A percentile compares a stretch with the other conserved stretches of the same genome.
phyloP scores from a whole-genome alignment of 1,140 invertebrate species.

The Aradophagus sp. region DNA sequence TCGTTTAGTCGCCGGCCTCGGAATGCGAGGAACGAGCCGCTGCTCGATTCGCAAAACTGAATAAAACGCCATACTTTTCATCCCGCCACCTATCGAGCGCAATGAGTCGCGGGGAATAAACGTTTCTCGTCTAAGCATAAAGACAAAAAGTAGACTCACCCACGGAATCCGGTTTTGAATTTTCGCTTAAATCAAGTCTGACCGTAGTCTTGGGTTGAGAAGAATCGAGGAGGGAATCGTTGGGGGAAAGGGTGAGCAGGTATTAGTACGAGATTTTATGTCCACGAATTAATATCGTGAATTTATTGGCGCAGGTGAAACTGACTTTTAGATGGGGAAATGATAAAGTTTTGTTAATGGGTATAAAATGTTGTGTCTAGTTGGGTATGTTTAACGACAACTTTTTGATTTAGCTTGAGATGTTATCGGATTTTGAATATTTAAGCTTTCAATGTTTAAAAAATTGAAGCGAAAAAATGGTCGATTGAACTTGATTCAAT shows the following conservation, averaged over 20 bases:
- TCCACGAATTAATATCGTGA: neutral
- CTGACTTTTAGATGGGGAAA: neutral
- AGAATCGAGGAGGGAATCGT: too few relatives aligned
- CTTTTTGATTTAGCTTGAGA: too few relatives aligned
- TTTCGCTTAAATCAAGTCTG: neutral
- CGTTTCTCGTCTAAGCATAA: slow-evolving; percentile 2
- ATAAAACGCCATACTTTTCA: slow-evolving; percentile 7
- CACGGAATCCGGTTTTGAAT: slow-evolving; percentile 2
- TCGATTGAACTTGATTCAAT: too few relatives aligned
- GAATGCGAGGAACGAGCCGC: slow-evolving; percentile 15
- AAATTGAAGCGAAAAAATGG: too few relatives aligned
- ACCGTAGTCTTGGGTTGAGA: neutral
- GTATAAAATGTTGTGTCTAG: too few relatives aligned
- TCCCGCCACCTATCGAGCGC: slow-evolving; percentile 2
- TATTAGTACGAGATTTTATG: too few relatives aligned
- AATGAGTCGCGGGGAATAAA: slow-evolving; percentile 1
- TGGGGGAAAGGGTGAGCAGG: too few relatives aligned
- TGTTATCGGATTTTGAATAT: too few relatives aligned
- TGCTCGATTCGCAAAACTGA: too few relatives aligned
- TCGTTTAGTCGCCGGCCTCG: slow-evolving; percentile 28
- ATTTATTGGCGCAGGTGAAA: neutral
- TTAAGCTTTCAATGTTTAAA: too few relatives aligned
- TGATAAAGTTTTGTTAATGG: neutral
- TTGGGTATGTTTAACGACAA: too few relatives aligned
- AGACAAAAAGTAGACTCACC: slow-evolving; percentile 3